phyloP scores from a whole-genome alignment of 23 tunicate genomes.

The Diplosoma virens region DNA sequence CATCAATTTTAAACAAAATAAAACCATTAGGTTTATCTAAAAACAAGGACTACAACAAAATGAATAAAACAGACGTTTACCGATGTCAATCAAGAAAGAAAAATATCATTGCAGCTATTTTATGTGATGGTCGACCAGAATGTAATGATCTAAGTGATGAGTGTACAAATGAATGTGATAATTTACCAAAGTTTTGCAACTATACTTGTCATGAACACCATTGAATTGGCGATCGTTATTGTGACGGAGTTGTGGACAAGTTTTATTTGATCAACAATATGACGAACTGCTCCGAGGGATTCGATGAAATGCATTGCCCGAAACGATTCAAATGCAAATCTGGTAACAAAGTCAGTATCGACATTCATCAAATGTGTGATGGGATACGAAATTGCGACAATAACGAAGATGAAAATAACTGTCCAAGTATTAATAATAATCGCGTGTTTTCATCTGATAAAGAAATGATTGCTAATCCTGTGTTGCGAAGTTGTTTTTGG shows the following conservation, averaged over 20 bases:
- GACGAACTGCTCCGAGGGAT: background rate
- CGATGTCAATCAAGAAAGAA: too few relatives aligned
- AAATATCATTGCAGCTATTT: too few relatives aligned
- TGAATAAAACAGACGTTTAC: too few relatives aligned
- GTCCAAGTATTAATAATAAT: too few relatives aligned
- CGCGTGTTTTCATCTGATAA: slow-evolving; percentile 40
- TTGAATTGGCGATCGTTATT: slow-evolving; percentile 10
- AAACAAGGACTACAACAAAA: too few relatives aligned
- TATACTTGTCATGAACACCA: background rate
- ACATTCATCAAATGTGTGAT: background rate
- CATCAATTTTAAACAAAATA: too few relatives aligned
- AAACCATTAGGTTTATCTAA: too few relatives aligned
- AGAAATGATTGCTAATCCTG: slow-evolving; percentile 37
- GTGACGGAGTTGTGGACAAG: background rate
- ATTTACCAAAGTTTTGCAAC: background rate
- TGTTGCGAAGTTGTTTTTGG: slow-evolving; percentile 40
- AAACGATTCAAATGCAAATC: slow-evolving; percentile 9
- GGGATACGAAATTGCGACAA: slow-evolving; percentile 51
- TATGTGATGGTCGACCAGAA: slow-evolving; percentile 11
- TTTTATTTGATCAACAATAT: background rate
- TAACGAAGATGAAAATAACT: slow-evolving; percentile 60
- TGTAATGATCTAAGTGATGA: slow-evolving; percentile 1
- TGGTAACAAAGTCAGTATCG: background rate
- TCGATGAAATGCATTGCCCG: slow-evolving; percentile 7
- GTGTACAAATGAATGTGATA: background rate